phyloP scores from a whole-genome alignment of 2,113 vertebrate genomes.

The Gadus macrocephalus region DNA sequence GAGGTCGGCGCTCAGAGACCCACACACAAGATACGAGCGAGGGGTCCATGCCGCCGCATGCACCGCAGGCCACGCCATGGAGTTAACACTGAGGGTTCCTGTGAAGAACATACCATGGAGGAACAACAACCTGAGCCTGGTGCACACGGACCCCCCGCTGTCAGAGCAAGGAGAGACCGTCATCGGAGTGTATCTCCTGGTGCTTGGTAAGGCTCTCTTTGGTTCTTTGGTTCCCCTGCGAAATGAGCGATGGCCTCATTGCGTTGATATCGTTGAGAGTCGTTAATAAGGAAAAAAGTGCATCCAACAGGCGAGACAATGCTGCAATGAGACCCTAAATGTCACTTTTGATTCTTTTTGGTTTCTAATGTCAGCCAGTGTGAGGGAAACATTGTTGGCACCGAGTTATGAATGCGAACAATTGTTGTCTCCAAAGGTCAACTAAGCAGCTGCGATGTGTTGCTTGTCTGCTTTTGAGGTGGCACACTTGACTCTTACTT shows the following conservation, averaged over 20 bases:
- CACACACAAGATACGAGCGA: neutral
- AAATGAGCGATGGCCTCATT: no score
- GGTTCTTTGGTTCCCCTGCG: neutral
- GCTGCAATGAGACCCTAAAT: no score
- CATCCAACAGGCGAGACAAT: no score
- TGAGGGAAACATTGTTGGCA: conserved; percentile 11
- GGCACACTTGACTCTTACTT: neutral
- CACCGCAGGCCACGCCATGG: conserved; percentile 47
- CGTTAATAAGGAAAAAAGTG: no score
- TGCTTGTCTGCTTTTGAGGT: conserved; percentile 10
- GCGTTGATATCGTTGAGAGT: no score
- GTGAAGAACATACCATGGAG: conserved; percentile 79
- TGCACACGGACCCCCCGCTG: conserved; percentile 71
- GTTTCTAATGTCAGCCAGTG: neutral
- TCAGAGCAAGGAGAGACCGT: conserved; percentile 81
- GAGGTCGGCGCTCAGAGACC: no score
- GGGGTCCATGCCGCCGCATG: conserved; percentile 43
- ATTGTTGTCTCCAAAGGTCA: conserved; percentile 22
- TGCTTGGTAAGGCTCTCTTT: conserved; percentile 66
- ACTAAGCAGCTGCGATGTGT: conserved; percentile 12
- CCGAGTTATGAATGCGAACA: conserved; percentile 13
- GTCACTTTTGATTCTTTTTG: no score
- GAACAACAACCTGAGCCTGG: conserved; percentile 79
- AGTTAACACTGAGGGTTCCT: conserved; percentile 73
- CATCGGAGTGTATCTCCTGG: conserved; percentile 78